Base-by-base conservation (phyloP, 2,888 invertebrate genomes). In the Drosophila nr. medialis region DNA sequence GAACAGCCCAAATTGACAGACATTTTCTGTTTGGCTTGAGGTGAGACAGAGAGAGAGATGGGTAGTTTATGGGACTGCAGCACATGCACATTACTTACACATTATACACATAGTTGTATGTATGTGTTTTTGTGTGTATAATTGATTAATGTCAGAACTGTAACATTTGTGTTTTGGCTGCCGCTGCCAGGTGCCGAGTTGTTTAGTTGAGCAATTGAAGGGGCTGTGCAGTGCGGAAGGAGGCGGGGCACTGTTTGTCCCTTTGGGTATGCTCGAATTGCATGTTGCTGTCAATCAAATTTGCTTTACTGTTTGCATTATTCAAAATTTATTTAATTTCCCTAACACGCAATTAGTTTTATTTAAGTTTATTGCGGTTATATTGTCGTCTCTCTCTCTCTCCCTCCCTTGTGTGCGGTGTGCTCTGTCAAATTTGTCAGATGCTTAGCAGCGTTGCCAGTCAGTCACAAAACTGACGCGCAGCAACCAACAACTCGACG, bases 311-410 rank as follows among this genome's bases (percentile, higher is more conserved):
- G 88, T 83, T 87, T 85, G 90, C 80, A 85, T 83, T 89, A 86
- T 81, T 72, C 72, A 81, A 86, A 87, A 89, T 87, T 87, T 87
- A 89, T 87, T 87, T 89, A 87, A 87, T 87, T 87, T 77, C 66
- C 73, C 68, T 75, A 89, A 88, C 86, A 87, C 86, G 86, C 86
- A 89, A 89, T 87, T 87, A 87, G 90, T 87, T 87, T 89, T 87
- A 86, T 87, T 87, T 86, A 89, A 88, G 86, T 86, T 87, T 86
- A 87, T 87, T 87, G 86, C 90, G 86, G 86, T 89, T 87, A 80
- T 80, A 69, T 70, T 58, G 79, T 59, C 59, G 66, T 84, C 83
- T 27, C 45, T 15, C 83, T 24, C 45, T 21, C 21, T 42, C 45
- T 72, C 79, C 32, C 75, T 81, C 42, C 15, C 4, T 40, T 30